These are phyloP conservation scores for Papilio aristodemus DNA, from an alignment of 1,140 invertebrate species.

Conservation along the genomic window DNA sequence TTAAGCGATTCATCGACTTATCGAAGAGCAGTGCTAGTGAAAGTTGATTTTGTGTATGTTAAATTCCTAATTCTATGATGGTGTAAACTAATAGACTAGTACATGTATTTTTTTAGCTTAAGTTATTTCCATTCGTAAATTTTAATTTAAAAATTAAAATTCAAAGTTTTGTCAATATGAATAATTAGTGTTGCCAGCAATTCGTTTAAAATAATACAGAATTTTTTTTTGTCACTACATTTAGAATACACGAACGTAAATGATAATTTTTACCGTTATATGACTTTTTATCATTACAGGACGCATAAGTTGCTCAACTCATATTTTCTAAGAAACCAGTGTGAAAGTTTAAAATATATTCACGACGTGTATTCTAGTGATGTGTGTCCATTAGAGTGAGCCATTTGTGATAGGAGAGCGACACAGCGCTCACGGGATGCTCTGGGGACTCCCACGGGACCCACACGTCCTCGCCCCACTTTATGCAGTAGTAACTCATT, in stretches of 20 bases:
- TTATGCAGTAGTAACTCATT: constrained; percentile 24
- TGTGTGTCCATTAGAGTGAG: neutral
- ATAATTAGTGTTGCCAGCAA: too few relatives aligned
- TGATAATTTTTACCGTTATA: too few relatives aligned
- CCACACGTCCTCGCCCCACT: constrained; percentile 8
- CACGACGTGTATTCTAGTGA: neutral
- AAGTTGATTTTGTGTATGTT: neutral
- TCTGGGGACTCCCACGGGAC: neutral
- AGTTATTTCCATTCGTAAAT: too few relatives aligned
- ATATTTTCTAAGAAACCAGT: neutral
- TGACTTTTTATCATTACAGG: too few relatives aligned
- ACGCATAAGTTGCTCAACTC: neutral
- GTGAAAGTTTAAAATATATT: neutral
- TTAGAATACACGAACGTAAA: too few relatives aligned
- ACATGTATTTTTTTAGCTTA: too few relatives aligned
- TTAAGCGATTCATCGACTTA: constrained; percentile 8
- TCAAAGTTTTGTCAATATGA: too few relatives aligned
- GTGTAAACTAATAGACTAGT: too few relatives aligned
- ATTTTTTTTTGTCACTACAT: too few relatives aligned
- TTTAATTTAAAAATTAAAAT: too few relatives aligned
- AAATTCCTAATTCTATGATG: neutral
- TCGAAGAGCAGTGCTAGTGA: neutral
- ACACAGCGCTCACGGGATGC: neutral
- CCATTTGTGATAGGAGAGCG: too few relatives aligned
- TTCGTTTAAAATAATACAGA: too few relatives aligned